phyloP scores from a whole-genome alignment of 1,140 invertebrate species.

The Scaptomyza hsui region DNA sequence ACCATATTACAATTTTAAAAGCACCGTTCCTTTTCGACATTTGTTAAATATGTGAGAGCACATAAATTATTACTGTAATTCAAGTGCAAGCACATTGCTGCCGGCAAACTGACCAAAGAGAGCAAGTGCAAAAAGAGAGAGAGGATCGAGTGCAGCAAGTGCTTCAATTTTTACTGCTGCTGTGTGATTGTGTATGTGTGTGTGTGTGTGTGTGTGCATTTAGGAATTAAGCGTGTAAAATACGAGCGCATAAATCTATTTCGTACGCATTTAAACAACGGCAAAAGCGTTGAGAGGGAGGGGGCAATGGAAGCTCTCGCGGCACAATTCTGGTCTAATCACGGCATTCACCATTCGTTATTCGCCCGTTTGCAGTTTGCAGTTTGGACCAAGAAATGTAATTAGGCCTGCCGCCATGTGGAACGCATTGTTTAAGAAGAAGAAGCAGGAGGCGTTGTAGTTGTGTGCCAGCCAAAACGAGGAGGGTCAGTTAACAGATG shows the following conservation, averaged over 20 bases:
- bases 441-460: conserved; percentile 8
- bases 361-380: conserved; percentile 26
- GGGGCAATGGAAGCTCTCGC: background rate
- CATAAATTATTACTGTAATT: conserved; percentile 70
- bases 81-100: conserved; percentile 48
- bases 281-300: too few relatives aligned
- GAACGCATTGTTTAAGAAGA: conserved; percentile 60
- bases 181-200: conserved; percentile 25
- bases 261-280: conserved; percentile 73
- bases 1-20: background rate
- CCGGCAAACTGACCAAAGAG: background rate
- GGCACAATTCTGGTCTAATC: conserved; percentile 50
- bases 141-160: conserved; percentile 37
- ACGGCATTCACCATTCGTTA: conserved; percentile 52
- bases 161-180: conserved; percentile 34
- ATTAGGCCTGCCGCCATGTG: conserved; percentile 78
- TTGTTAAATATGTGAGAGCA: conserved; percentile 52
- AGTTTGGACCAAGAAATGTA: conserved; percentile 69
- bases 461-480: background rate
- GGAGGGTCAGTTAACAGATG: conserved; percentile 57
- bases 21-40: conserved; percentile 19
- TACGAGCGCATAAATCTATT: conserved; percentile 81
- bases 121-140: background rate
- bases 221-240: conserved; percentile 77
- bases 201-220: conserved; percentile 6